A percentile compares a stretch with the other conserved stretches of the same genome.
Evolutionary conservation across 2,888 invertebrate species (phyloP).

Genomic region (Ormia ochracea): DNA sequence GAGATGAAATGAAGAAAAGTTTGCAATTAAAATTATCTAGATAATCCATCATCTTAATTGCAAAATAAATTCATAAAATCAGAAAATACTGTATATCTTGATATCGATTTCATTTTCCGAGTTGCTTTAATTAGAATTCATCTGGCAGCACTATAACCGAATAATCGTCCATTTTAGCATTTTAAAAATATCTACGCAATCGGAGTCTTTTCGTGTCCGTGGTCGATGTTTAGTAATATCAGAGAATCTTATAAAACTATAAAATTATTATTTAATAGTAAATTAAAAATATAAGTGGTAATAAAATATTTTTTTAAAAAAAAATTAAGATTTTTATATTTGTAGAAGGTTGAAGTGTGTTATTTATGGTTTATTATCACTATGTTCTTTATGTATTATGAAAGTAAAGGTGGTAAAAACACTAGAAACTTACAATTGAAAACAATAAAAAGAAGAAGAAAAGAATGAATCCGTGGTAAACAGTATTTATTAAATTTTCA

Average conservation of each 20-base stretch:
- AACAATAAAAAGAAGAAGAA: constrained; percentile 2
- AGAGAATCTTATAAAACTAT: constrained; percentile 28
- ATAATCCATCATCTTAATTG: too few relatives aligned
- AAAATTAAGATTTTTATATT: background rate
- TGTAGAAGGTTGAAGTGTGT: constrained; percentile 28
- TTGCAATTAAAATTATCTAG: too few relatives aligned
- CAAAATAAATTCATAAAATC: too few relatives aligned
- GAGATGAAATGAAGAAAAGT: too few relatives aligned
- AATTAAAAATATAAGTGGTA: constrained; percentile 6
- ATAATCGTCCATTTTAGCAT: constrained; percentile 64
- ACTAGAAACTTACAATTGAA: constrained; percentile 3
- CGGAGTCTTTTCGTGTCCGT: constrained; percentile 64
- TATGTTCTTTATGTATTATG: constrained; percentile 28
- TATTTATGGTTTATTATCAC: constrained; percentile 24
- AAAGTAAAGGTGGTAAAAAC: constrained; percentile 19
- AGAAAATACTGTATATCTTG: too few relatives aligned
- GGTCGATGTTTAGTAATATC: constrained; percentile 28
- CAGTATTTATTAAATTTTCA: background rate
- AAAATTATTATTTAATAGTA: constrained; percentile 9
- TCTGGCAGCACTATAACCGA: constrained; percentile 23
- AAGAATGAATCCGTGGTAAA: constrained; percentile 29
- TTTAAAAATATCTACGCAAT: constrained; percentile 72
- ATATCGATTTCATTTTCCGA: background rate
- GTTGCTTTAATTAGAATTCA: background rate
- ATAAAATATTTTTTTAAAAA: constrained; percentile 4